Evolutionary conservation across 35 echinoderm and acorn worm species (phyloP), one percentile per base, ranked within the genome.

Genomic region (Holothuria glaberrima): DNA sequence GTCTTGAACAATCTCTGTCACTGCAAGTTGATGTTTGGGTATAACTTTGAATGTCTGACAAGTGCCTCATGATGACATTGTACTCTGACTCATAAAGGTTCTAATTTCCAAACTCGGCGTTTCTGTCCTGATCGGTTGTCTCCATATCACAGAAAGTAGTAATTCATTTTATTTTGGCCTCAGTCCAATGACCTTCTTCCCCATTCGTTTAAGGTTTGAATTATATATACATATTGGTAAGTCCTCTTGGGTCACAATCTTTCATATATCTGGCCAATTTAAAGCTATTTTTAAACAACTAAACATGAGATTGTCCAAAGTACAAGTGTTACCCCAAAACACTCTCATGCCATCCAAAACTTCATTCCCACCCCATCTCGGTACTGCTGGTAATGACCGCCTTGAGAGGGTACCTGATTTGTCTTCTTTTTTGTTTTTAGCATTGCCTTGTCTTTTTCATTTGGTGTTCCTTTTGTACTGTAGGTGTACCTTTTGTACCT

Each of bases 281-380:
- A 30, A 12, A 22, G 27, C 19, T 80, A 80, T 30, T n/a, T 20
- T 20, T 44, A 20, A 80, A 19, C 54, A 48, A 44, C 54, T 54
- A 17, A 44, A 80, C 76, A 80, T 80, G 2, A 80, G 19, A 26
- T 80, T 80, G 19, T 80, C 76, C 17, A 80, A 54, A 14, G 76
- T 44, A 30, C 76, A 80, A 14, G 76, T 80, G 20, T 80, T 80
- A 21, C 52, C 52, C 1, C 54, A 44, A 19, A 50, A 80, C 21
- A 48, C 76, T 6, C 44, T 54, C n/a, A 80, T 44, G 18, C 44
- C 34, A 14, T 80, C 17, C 12, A 20, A 48, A 54, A 30, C 16
- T 19, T 5, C 76, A 30, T 80, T 48, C 17, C 76, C 76, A 22
- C 76, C 76, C 76, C 76, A 57, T 50, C 46, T 80, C 9, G 76